Evolutionary conservation across 2,888 invertebrate species (phyloP), one percentile per base, ranked within the genome.

Genomic region (Diadegma fenestrale): DNA sequence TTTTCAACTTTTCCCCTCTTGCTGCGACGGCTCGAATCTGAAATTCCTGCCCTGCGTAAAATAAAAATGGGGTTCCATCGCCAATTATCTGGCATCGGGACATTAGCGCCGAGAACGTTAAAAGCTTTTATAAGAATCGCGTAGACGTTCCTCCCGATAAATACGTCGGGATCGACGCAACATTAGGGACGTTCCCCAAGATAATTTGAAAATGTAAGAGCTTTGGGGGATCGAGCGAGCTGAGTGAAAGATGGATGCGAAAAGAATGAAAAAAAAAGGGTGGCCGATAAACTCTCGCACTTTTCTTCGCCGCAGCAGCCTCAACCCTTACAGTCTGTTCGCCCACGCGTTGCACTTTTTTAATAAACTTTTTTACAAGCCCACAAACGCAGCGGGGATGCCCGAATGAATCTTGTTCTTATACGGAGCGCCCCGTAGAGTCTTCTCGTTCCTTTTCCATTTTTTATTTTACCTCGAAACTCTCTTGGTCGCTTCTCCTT

Each of bases 331-430:
- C 22, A 26, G 22, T 4, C 22, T 2, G 33, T 30, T 54, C 22
- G 19, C 22, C 45, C 77, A 68, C 76, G 76, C 71, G 66, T 19
- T 80, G 84, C 84, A 84, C 84, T 84, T 84, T 84, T 84, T 84
- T 84, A 84, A 84, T 84, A 84, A 84, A 84, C 84, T 84, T 84
- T 84, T 84, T 84, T 80, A 84, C 84, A 84, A 84, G 84, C 76
- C 64, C 76, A 76, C 80, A 84, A 84, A 80, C 69, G 84, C 84
- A 66, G 80, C 80, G 76, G 84, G 54, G 76, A 76, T 48, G 4
- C 33, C 72, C 75, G 83, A 54, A 71, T 75, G 75, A 83, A 79
- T 75, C 83, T 83, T 83, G 76, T 84, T 84, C 80, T 71, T 72
- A 58, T 45, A 72, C 33, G 33, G 33, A 33, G 33, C 6, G 33